These are phyloP conservation scores for Oppia nitens DNA, from an alignment of 1,140 invertebrate species.

Conservation along the genomic window DNA sequence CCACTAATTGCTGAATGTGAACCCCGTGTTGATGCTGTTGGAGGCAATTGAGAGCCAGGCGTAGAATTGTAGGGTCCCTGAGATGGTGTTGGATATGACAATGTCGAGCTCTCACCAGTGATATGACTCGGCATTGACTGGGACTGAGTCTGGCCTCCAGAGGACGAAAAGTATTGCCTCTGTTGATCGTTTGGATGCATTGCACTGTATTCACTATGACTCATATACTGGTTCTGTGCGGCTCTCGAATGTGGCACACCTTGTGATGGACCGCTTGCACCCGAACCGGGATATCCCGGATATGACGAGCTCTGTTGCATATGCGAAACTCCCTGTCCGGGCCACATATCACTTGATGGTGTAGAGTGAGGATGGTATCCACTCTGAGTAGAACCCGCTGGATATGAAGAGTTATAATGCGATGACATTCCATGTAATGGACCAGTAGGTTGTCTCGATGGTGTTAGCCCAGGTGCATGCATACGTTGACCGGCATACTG, in stretches of 20 bases:
- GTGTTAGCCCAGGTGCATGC: neutral
- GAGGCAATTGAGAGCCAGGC: neutral
- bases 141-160: neutral
- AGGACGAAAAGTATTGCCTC: neutral
- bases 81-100: neutral
- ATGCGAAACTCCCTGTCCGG: constrained; percentile 7
- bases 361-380: neutral
- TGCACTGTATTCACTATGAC: constrained; percentile 8
- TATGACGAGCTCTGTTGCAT: constrained; percentile 15
- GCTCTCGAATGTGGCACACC: neutral
- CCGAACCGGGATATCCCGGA: neutral
- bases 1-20: no score
- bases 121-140: neutral
- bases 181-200: constrained; percentile 1
- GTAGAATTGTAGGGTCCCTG: constrained; percentile 2
- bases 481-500: constrained; percentile 15
- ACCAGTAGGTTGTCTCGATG: neutral
- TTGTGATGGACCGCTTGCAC: neutral
- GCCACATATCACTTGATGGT: constrained; percentile 12
- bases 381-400: neutral
- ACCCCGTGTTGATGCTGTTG: neutral
- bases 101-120: neutral
- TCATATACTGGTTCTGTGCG: neutral
- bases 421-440: constrained; percentile 10
- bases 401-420: constrained; percentile 4